Evolutionary conservation across 2,888 invertebrate genomes (phyloP).

Genomic region (Minunthozetes semirufus): DNA sequence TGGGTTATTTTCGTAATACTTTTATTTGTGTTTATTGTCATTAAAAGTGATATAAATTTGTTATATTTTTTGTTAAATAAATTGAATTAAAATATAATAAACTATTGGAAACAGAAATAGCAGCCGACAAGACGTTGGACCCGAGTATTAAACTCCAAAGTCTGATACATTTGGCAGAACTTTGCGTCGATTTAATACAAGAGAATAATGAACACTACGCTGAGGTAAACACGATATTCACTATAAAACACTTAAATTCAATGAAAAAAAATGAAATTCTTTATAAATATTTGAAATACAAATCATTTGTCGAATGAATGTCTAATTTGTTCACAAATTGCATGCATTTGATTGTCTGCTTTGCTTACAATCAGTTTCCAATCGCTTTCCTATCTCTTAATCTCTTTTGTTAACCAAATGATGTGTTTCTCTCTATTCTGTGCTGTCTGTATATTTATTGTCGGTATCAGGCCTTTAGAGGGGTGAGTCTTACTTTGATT

Average conservation of each 20-base stretch:
- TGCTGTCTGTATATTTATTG: conserved; percentile 41
- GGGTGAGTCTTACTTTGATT: conserved; percentile 46
- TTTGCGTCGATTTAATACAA: conserved; percentile 95
- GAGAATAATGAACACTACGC: conserved; percentile 99
- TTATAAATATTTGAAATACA: background rate
- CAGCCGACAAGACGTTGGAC: conserved; percentile 52
- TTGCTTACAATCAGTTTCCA: background rate
- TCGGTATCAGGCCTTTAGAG: conserved; percentile 48
- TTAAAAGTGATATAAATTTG: too few species aligned
- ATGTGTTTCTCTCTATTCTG: conserved; percentile 42
- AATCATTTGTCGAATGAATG: background rate
- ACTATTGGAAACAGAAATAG: conserved; percentile 33
- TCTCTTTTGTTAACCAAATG: conserved; percentile 21
- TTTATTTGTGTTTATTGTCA: too few species aligned
- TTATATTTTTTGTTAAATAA: too few species aligned
- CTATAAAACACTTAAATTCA: background rate
- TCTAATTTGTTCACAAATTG: background rate
- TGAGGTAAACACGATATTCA: conserved; percentile 64
- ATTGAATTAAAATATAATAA: too few species aligned
- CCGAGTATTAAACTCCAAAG: conserved; percentile 89
- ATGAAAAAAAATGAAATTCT: conserved; percentile 30
- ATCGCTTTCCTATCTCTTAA: background rate
- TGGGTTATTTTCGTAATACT: conserved; percentile 45
- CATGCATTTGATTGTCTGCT: background rate
- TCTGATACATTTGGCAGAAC: conserved; percentile 89